phyloP scores from a whole-genome alignment of 2,888 invertebrate species.

The Lepidonotus clava region DNA sequence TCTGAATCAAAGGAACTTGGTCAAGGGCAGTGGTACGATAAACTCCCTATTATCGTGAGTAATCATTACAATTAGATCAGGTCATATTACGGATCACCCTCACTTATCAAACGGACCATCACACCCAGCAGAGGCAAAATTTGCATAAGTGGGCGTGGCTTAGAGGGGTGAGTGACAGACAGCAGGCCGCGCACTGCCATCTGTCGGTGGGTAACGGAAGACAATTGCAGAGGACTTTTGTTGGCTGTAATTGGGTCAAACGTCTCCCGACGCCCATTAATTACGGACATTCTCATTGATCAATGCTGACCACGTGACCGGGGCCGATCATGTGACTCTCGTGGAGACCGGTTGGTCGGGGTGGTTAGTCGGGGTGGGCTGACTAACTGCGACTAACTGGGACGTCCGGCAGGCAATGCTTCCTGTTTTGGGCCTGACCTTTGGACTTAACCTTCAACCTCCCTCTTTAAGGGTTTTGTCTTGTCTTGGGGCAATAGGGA shows the following conservation, averaged over 20 bases:
- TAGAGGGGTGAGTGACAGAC: not conserved
- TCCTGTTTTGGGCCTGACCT: too few relatives aligned
- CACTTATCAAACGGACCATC: too few relatives aligned
- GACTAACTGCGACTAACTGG: not conserved
- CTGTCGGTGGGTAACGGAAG: not conserved
- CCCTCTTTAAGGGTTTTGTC: too few relatives aligned
- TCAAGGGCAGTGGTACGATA: too few relatives aligned
- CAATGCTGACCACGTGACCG: conserved; percentile 11
- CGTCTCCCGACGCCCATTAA: conserved; percentile 23
- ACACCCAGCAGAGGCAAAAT: too few relatives aligned
- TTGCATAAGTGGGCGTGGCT: conserved; percentile 26
- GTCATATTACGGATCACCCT: too few relatives aligned
- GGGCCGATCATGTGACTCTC: not conserved
- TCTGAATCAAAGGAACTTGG: too few relatives aligned
- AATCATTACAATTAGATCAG: too few relatives aligned
- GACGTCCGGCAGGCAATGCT: not conserved
- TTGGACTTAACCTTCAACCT: too few relatives aligned
- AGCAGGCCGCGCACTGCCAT: not conserved
- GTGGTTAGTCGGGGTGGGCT: not conserved
- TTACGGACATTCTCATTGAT: not conserved
- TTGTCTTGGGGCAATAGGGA: too few relatives aligned
- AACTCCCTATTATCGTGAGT: too few relatives aligned
- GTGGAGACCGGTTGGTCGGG: not conserved
- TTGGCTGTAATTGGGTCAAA: conserved; percentile 10
- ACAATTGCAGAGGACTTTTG: not conserved